Conservation (phyloP, 2,797 vertebrate genomes). For the Tauraco hartlaubi region DNA sequence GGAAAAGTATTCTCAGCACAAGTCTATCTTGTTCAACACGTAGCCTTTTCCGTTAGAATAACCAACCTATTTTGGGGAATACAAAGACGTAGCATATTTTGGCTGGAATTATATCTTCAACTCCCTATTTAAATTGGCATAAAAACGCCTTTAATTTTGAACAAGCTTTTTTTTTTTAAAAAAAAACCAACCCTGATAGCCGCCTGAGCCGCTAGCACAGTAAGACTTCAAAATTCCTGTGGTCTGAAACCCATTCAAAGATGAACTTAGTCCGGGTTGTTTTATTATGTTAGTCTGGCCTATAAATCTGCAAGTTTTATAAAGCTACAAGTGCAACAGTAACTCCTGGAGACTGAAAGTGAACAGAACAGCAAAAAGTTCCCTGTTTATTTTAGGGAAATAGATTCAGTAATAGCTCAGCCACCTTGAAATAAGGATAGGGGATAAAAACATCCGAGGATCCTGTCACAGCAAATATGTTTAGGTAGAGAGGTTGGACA, state of each 20-base stretch:
- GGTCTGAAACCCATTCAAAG: constrained; percentile 40
- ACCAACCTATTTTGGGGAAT: not conserved
- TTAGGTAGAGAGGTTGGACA: not conserved
- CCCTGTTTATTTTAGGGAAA: not conserved
- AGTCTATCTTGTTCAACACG: not conserved
- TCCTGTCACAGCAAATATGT: not conserved
- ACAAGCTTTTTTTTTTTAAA: not conserved
- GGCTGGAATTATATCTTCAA: constrained; percentile 57
- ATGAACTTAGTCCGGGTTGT: not conserved
- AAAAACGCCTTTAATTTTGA: not conserved
- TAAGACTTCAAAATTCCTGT: constrained; percentile 3
- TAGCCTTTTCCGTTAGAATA: not conserved
- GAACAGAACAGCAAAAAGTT: not conserved
- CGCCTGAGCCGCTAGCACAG: not conserved
- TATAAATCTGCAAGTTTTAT: not conserved
- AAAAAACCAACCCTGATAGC: not conserved
- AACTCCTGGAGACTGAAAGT: not conserved
- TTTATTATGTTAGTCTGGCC: not conserved
- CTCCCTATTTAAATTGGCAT: constrained; percentile 45
- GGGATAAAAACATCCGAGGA: not conserved
- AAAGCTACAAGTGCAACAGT: not conserved
- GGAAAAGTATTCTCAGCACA: not conserved
- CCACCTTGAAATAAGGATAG: not conserved
- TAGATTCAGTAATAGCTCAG: not conserved
- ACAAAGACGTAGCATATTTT: not conserved